Conservation (phyloP, 37 sponge, comb jelly and placozoan genomes). For the Oscarella lobularis region DNA sequence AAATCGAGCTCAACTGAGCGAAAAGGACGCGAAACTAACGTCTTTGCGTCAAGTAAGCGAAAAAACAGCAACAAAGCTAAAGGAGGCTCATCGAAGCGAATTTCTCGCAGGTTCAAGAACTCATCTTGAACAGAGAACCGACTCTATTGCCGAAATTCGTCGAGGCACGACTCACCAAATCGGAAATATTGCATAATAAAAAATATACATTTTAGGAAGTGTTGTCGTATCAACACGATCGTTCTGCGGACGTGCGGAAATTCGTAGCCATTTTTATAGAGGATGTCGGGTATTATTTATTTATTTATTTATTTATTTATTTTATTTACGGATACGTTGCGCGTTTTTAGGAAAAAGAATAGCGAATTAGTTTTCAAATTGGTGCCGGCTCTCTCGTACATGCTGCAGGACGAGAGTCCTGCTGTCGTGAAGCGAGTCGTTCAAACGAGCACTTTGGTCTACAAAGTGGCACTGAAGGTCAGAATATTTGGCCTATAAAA, state of each 20-base stretch:
- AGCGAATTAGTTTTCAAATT: no score
- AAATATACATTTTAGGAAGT: constrained; percentile 48
- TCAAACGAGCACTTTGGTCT: constrained; percentile 29
- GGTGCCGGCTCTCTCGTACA: constrained; percentile 39
- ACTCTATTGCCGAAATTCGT: constrained; percentile 71
- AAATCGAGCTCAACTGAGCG: constrained; percentile 55
- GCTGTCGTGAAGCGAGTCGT: constrained; percentile 45
- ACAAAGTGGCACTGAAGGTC: constrained; percentile 43
- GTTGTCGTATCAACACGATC: constrained; percentile 68
- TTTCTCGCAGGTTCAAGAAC: constrained; percentile 65
- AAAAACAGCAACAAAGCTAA: neutral
- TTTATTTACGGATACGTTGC: neutral
- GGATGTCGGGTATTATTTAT: constrained; percentile 68
- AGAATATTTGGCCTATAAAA: neutral
- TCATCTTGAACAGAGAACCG: constrained; percentile 80
- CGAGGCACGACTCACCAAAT: constrained; percentile 30
- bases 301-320: neutral
- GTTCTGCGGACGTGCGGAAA: constrained; percentile 67
- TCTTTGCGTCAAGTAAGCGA: constrained; percentile 44
- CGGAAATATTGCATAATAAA: neutral
- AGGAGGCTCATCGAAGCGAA: neutral
- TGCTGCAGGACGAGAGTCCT: constrained; percentile 35
- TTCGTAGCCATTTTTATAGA: constrained; percentile 76
- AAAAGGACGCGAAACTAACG: constrained; percentile 44
- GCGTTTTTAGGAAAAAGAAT: no score